phyloP scores from a whole-genome alignment of 1,140 invertebrate genomes.

The Batillaria attramentaria region DNA sequence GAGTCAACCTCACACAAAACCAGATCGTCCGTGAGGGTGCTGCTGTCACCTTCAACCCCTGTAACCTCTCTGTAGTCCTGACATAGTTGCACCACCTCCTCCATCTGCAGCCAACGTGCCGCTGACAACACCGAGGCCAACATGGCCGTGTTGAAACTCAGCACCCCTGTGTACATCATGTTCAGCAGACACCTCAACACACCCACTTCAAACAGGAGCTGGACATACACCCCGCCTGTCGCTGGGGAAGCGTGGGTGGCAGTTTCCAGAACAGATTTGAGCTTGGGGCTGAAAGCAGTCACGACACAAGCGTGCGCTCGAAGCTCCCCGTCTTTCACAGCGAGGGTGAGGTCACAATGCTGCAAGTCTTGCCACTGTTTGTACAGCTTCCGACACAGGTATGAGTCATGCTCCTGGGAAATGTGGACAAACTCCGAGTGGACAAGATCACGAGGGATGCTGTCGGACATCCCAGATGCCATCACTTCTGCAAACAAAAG shows the following conservation, averaged over 20 bases:
- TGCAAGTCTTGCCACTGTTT: conserved; percentile 34
- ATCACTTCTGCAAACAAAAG: not conserved
- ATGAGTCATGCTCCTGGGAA: conserved; percentile 29
- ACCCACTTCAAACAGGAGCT: not conserved
- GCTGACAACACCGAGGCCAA: conserved; percentile 22
- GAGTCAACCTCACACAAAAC: conserved; percentile 2
- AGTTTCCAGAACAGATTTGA: conserved; percentile 1
- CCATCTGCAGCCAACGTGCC: conserved; percentile 28
- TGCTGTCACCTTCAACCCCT: not conserved
- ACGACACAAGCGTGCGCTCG: conserved; percentile 38
- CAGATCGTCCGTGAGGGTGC: not conserved
- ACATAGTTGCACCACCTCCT: conserved; percentile 22
- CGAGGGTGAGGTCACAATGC: conserved; percentile 35
- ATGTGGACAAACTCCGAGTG: conserved; percentile 33
- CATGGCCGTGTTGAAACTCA: conserved; percentile 8
- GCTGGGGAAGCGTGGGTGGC: not conserved
- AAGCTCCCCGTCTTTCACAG: conserved; percentile 21
- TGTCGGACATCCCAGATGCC: not conserved
- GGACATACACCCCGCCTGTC: not conserved
- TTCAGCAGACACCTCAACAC: conserved; percentile 23
- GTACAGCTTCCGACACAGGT: conserved; percentile 35
- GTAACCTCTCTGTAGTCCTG: conserved; percentile 18
- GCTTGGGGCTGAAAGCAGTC: conserved; percentile 37
- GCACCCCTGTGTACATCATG: conserved; percentile 37
- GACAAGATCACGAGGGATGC: not conserved